Percentiles rank a stretch among this genome's conserved stretches.
These are phyloP conservation scores for Mesocentrotus franciscanus DNA, from an alignment of 53 echinoderm and acorn worm genomes.

Conservation along the genomic window DNA sequence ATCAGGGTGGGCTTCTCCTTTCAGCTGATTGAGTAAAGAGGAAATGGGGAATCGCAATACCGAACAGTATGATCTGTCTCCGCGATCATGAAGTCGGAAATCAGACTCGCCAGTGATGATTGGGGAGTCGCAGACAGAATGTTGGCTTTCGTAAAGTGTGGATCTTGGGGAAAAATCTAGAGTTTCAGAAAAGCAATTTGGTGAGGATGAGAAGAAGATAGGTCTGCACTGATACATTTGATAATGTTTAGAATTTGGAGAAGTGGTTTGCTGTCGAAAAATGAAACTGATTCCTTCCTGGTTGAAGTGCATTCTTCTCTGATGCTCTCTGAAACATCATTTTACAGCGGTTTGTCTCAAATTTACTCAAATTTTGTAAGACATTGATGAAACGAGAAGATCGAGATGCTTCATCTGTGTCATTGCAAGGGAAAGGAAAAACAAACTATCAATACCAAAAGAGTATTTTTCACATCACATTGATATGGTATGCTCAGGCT, in stretches of 20 bases:
- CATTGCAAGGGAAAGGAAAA: not conserved
- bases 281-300: not conserved
- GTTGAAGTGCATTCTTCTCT: not conserved
- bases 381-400: not conserved
- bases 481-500: not conserved
- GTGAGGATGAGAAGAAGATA: not conserved
- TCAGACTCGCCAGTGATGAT: not conserved
- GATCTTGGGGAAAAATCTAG: constrained; percentile 8
- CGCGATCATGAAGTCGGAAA: not conserved
- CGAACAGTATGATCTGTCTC: not conserved
- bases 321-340: not conserved
- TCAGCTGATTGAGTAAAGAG: not conserved
- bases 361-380: not conserved
- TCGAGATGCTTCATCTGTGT: not conserved
- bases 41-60: not conserved
- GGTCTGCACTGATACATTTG: not conserved
- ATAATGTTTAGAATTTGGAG: not conserved
- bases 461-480: not conserved
- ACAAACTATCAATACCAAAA: not conserved
- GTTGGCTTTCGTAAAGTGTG: not conserved
- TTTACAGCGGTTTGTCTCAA: not conserved
- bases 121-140: not conserved
- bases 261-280: not conserved
- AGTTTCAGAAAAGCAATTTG: constrained; percentile 21
- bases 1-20: no score